Evolutionary conservation across 2,888 invertebrate species (phyloP), one percentile per base, ranked within the genome.

Genomic region (Neuroscelio doddi): DNA sequence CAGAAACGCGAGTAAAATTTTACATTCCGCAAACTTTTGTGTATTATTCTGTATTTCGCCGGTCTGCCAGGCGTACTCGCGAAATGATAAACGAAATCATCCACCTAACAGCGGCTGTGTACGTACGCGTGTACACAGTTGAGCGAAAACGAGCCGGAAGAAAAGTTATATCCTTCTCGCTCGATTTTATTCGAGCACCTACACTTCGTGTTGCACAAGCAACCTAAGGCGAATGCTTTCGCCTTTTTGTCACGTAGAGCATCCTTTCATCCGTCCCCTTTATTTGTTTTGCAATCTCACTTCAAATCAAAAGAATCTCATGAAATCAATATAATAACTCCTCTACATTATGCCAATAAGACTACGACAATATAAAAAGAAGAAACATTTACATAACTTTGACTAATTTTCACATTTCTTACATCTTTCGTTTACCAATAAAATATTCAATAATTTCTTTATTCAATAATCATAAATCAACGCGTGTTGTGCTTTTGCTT

Each of bases 91-190:
- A 38, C 16, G 30, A 26, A 36, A 41, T 42, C 38, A 26, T 57
- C n/a, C n/a, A n/a, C n/a, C n/a, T n/a, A n/a, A n/a, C n/a, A n/a
- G n/a, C n/a, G n/a, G n/a, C n/a, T n/a, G n/a, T n/a, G n/a, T n/a
- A n/a, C n/a, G n/a, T n/a, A n/a, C n/a, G 10, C 26, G 47, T 42
- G n/a, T 14, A 38, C n/a, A 64, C 51, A 45, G 45, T 42, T 42
- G 36, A 41, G 42, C 53, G 66, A 70, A 71, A 71, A 68, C 70
- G 58, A 64, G 52, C 47, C 38, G 29, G 27, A 55, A 29, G 64
- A 64, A 69, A 74, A 72, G 59, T 62, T 70, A 69, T 64, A 65
- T 58, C 51, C 64, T 24, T 51, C 56, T 51, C 39, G 59, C 55
- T 46, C 46, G 38, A 30, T 30, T 65, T 51, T 14, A 27, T 50